Evolutionary conservation across 2,797 vertebrate genomes (phyloP).

Genomic region (Eospalax fontanierii): DNA sequence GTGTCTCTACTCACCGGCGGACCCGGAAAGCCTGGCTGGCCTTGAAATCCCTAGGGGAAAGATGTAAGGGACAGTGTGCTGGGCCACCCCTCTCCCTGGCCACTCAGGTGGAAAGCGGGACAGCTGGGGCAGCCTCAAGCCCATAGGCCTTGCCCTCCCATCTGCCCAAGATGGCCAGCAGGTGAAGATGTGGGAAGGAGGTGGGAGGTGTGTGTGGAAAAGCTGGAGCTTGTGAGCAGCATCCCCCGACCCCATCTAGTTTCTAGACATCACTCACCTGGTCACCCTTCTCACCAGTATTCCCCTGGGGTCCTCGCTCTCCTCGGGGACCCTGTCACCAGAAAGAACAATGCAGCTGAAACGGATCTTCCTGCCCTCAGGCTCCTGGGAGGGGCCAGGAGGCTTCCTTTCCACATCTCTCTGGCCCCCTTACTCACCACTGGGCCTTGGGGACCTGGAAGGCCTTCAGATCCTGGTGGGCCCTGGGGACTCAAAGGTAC

Average conservation of each 20-base stretch:
- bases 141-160: neutral
- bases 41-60: conserved; percentile 94
- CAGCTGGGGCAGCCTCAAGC: neutral
- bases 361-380: neutral
- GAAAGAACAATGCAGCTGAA: neutral
- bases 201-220: neutral
- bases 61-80: conserved; percentile 62
- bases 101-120: neutral
- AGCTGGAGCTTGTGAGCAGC: neutral
- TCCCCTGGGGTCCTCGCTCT: conserved; percentile 92
- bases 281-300: conserved; percentile 94
- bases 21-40: conserved; percentile 96
- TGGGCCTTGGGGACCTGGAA: conserved; percentile 92
- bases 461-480: conserved; percentile 93
- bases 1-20: conserved; percentile 91
- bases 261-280: conserved; percentile 89
- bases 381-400: neutral
- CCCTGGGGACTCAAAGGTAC: conserved; percentile 90
- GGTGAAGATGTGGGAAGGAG: neutral
- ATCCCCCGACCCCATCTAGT: neutral
- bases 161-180: neutral
- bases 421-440: conserved; percentile 89
- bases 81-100: neutral
- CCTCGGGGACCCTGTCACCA: conserved; percentile 94
- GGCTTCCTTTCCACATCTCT: rapidly evolving